Conservation (phyloP, 2,113 vertebrate genomes). For the Centrocercus urophasianus region DNA sequence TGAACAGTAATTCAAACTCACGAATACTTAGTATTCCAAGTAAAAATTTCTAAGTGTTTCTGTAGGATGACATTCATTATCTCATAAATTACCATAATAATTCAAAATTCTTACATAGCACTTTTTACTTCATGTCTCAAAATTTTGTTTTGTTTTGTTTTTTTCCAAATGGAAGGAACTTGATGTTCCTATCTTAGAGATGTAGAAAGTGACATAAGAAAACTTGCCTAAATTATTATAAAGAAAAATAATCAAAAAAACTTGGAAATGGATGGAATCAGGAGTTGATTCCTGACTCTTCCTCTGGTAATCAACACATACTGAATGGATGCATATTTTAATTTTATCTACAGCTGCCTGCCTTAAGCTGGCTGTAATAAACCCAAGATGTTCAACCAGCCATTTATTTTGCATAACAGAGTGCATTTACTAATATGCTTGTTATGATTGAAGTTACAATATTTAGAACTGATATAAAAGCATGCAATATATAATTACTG, state of each 20-base stretch:
- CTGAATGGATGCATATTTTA: not conserved
- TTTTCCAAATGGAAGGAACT: not conserved
- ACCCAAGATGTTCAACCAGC: not conserved
- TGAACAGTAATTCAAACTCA: not conserved
- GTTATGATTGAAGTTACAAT: not conserved
- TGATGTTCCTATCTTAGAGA: not conserved
- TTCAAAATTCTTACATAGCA: not conserved
- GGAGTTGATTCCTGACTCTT: not conserved
- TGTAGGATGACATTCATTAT: slow-evolving; percentile 13
- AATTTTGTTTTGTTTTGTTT: not conserved
- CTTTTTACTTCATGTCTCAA: not conserved
- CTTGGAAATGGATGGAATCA: not conserved
- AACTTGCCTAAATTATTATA: not conserved
- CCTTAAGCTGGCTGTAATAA: not conserved
- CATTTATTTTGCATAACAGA: not conserved
- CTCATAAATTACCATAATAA: slow-evolving; percentile 33
- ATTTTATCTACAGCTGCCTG: not conserved
- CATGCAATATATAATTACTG: not conserved
- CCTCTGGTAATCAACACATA: not conserved
- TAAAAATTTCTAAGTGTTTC: not conserved
- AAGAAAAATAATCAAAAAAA: not conserved
- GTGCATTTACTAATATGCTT: not conserved
- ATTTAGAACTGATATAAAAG: not conserved
- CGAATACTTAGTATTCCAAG: not conserved
- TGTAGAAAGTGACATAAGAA: not conserved